phyloP scores from a whole-genome alignment of 2,797 vertebrate genomes.

The Neopelma chrysocephalum region DNA sequence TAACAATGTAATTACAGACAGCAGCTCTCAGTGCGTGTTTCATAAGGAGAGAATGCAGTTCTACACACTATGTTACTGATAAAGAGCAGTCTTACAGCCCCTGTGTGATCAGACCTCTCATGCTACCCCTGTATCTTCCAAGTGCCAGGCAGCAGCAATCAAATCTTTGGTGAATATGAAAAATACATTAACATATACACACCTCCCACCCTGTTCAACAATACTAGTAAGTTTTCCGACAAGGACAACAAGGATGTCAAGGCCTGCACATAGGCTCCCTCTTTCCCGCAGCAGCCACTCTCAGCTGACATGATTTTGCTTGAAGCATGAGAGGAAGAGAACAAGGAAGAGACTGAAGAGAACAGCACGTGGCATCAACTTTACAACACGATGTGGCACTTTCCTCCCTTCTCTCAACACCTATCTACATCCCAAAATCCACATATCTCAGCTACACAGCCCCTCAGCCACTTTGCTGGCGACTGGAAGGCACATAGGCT shows the following conservation, averaged over 20 bases:
- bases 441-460: neutral
- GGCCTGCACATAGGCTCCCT: neutral
- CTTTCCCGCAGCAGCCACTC: neutral
- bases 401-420: neutral
- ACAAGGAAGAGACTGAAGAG: neutral
- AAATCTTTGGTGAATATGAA: neutral
- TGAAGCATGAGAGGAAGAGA: neutral
- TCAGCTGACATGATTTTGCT: neutral
- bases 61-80: neutral
- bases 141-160: neutral
- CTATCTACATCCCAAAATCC: neutral
- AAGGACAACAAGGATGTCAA: neutral
- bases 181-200: neutral
- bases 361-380: neutral
- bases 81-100: neutral
- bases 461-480: neutral
- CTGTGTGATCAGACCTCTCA: rapidly evolving
- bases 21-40: neutral
- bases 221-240: neutral
- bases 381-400: neutral
- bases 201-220: neutral
- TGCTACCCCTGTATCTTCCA: neutral
- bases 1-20: neutral
- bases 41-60: neutral
- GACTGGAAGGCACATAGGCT: rapidly evolving